These are phyloP conservation scores for Gallirallus australis DNA, from an alignment of 2,797 vertebrate genomes.

Conservation along the genomic window DNA sequence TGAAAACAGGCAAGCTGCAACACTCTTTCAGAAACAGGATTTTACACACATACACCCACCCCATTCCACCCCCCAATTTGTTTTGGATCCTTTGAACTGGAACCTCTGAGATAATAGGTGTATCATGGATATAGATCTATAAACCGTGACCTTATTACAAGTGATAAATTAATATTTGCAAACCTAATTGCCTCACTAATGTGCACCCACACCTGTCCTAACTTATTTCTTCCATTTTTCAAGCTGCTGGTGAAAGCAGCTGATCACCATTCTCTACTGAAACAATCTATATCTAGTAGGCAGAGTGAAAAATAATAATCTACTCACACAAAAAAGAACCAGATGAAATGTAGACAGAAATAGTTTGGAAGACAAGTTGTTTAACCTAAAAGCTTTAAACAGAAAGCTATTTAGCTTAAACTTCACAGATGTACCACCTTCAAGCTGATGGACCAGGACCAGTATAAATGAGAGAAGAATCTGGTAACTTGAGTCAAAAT, in stretches of 20 bases:
- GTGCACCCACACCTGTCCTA: constrained; percentile 73
- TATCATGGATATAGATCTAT: constrained; percentile 61
- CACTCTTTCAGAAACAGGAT: neutral
- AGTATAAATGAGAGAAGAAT: constrained; percentile 5
- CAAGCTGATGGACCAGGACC: neutral
- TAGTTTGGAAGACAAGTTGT: neutral
- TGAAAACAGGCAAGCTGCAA: neutral
- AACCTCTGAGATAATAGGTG: constrained; percentile 53
- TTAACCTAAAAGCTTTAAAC: neutral
- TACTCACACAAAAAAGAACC: neutral
- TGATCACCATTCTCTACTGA: constrained; percentile 15
- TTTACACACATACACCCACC: too few relatives aligned
- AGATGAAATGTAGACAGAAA: neutral
- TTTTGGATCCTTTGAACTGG: constrained; percentile 28
- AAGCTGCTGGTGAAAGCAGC: constrained; percentile 44
- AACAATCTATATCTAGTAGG: neutral
- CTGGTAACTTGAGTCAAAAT: neutral
- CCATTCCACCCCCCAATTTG: neutral
- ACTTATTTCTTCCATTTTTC: constrained; percentile 62
- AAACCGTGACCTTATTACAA: constrained; percentile 65
- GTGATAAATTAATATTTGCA: constrained; percentile 75
- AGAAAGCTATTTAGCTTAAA: neutral
- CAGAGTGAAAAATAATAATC: neutral
- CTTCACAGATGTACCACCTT: neutral
- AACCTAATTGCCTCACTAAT: constrained; percentile 76